Evolutionary conservation across 1,140 invertebrate genomes (phyloP), one percentile per base, ranked within the genome.

Genomic region (Bombus confusus): DNA sequence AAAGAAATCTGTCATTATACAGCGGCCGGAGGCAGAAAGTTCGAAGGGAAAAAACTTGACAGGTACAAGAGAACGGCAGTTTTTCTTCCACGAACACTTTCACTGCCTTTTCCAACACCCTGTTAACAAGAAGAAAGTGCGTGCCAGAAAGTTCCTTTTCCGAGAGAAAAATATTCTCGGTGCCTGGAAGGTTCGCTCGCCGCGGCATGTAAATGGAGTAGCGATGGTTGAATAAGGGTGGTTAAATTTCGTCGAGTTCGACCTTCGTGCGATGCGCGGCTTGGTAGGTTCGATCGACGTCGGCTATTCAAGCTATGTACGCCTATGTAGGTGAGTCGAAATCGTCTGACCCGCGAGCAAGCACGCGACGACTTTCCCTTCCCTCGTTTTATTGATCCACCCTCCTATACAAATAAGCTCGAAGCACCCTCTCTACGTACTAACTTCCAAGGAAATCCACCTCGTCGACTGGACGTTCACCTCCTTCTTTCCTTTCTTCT

Each of bases 321-420:
- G 86, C 72, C 73, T 90, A 83, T 86, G 81, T 87, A 88, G 88
- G 91, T 88, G 89, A 93, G 91, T 86, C 84, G 84, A 87, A 92
- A 90, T 86, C 84, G 88, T 91, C 91, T 88, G 92, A 93, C 91
- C 90, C 90, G 88, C 88, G 87, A 91, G 88, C 88, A 87, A 91
- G 91, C 94, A 94, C 92, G 94, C 93, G 91, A 94, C 91, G 92
- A 93, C 92, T 92, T 92, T 90, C 79, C 86, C 89, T 89, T 90
- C 92, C 94, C 93, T 94, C 91, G 92, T 94, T 95, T 94, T 94
- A 95, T 95, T 92, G 94, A 95, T 94, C 93, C 91, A 86, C 88
- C 90, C 87, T 90, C 88, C 93, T 92, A 92, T 93, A 94, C 93
- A 94, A 94, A 94, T 94, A 93, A 93, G 93, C 91, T 92, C 86